Percentiles rank a stretch among this genome's conserved stretches.
Evolutionary conservation across 2,113 vertebrate genomes (phyloP).

Genomic region (Microtus montanus): DNA sequence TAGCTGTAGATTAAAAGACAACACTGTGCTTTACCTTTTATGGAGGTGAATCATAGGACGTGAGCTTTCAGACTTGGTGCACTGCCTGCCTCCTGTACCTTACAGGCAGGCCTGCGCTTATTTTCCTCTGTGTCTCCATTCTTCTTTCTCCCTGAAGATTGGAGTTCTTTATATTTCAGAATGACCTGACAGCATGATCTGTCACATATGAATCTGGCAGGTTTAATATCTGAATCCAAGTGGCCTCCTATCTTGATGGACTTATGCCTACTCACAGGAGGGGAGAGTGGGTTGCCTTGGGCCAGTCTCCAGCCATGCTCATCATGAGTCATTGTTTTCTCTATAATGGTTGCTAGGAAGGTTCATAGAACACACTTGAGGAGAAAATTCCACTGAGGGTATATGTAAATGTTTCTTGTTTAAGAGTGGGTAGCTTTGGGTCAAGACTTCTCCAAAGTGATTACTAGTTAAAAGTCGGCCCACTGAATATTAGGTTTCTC

Average conservation of each 20-base stretch:
- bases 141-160: background rate
- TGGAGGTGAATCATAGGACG: background rate
- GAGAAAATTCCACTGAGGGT: background rate
- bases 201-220: background rate
- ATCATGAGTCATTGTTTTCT: background rate
- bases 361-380: background rate
- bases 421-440: background rate
- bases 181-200: background rate
- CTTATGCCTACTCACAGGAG: background rate
- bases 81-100: background rate
- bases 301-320: background rate
- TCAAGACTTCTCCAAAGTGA: background rate
- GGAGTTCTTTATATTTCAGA: background rate
- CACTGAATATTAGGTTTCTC: constrained; percentile 18
- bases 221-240: background rate
- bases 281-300: background rate
- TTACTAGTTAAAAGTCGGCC: constrained; percentile 21
- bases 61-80: background rate
- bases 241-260: background rate
- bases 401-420: background rate
- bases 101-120: accelerated
- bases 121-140: background rate
- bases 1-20: background rate
- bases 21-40: background rate
- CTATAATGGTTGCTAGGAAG: background rate